These are phyloP conservation scores for Andrena bucephala DNA, from an alignment of 2,888 invertebrate species.

Conservation along the genomic window DNA sequence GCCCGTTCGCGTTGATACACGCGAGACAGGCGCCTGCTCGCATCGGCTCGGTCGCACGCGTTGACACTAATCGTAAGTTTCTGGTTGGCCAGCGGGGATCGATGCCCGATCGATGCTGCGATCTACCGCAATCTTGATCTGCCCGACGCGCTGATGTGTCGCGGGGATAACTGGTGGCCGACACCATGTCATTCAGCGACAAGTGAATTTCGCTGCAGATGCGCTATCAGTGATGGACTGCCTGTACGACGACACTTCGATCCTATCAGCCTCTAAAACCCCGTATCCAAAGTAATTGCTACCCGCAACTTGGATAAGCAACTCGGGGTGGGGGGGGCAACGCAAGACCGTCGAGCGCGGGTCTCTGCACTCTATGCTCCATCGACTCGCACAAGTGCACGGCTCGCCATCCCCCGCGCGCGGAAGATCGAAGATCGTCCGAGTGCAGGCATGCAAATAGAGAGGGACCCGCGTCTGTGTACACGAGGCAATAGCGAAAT, in stretches of 20 bases:
- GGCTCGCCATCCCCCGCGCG: not conserved
- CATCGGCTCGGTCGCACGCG: conserved; percentile 66
- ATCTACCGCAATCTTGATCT: no score
- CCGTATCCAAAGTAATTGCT: not conserved
- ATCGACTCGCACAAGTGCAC: conserved; percentile 18
- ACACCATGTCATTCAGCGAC: not conserved
- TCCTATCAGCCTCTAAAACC: not conserved
- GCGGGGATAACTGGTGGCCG: not conserved
- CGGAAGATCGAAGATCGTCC: conserved; percentile 44
- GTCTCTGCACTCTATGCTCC: not conserved
- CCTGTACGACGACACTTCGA: not conserved
- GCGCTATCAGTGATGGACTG: conserved; percentile 2
- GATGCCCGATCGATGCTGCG: conserved; percentile 52
- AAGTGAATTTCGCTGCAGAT: not conserved
- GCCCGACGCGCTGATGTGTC: no score
- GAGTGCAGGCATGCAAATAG: conserved; percentile 42
- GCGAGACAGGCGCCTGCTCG: conserved; percentile 68
- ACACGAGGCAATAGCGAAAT: conserved; percentile 58
- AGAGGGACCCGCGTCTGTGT: conserved; percentile 26
- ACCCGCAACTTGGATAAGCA: conserved; percentile 3
- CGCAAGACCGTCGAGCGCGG: not conserved
- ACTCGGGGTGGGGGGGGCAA: not conserved
- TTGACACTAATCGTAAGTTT: conserved; percentile 72
- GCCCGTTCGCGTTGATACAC: conserved; percentile 68
- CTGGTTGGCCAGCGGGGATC: conserved; percentile 73